A percentile compares a stretch with the other conserved stretches of the same genome.
These are phyloP conservation scores for Sphenopsis melanotis DNA, from an alignment of 2,797 vertebrate species.

Conservation along the genomic window DNA sequence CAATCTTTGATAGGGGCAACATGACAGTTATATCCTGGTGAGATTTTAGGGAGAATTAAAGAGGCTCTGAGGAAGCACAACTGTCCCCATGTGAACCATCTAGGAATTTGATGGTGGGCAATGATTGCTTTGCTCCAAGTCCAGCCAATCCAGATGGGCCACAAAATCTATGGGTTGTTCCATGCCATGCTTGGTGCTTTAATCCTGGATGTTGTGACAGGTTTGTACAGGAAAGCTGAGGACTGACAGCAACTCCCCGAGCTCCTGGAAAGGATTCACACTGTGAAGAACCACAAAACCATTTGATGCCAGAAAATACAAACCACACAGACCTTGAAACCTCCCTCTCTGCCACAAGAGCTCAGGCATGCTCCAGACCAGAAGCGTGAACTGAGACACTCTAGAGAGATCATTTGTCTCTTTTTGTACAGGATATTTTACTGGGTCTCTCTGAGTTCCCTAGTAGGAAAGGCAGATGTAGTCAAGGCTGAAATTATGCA, in stretches of 20 bases:
- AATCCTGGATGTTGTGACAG: not conserved
- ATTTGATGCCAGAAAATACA: not conserved
- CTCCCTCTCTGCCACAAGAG: not conserved
- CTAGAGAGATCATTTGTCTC: not conserved
- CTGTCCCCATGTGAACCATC: not conserved
- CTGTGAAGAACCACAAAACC: not conserved
- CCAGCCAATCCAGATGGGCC: not conserved
- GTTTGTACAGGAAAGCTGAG: not conserved
- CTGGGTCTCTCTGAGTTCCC: not conserved
- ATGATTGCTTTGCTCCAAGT: not conserved
- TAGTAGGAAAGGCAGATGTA: not conserved
- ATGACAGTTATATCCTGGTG: not conserved
- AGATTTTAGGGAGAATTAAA: not conserved
- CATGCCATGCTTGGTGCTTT: not conserved
- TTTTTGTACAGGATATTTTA: not conserved
- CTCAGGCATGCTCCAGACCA: not conserved
- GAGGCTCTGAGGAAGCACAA: not conserved
- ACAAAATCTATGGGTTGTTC: not conserved
- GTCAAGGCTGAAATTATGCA: not conserved
- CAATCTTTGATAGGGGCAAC: not conserved
- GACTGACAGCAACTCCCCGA: not conserved
- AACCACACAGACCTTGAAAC: not conserved
- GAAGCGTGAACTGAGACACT: not conserved
- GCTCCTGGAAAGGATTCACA: not conserved
- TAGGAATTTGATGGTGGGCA: not conserved